Percentiles rank a stretch among this genome's conserved stretches.
These are phyloP conservation scores for Teleopsis dalmanni DNA, from an alignment of 1,140 invertebrate genomes.

Conservation along the genomic window DNA sequence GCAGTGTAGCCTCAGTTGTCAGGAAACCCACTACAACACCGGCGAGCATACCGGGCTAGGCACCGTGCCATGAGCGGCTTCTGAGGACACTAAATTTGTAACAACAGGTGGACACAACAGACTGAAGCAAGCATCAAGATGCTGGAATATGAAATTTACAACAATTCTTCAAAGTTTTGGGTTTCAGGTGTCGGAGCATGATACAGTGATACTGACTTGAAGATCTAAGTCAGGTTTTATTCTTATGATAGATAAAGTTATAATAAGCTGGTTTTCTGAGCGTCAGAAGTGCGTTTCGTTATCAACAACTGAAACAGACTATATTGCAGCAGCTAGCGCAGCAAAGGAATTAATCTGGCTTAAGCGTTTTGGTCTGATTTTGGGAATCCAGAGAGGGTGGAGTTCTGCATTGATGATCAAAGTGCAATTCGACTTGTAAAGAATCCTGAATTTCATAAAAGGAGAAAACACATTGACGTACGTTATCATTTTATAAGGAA, in stretches of 20 bases:
- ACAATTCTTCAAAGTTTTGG: no score
- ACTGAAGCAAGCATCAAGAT: no score
- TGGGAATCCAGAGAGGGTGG: not conserved
- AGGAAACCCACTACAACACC: no score
- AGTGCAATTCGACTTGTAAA: constrained; percentile 19
- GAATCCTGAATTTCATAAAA: constrained; percentile 17
- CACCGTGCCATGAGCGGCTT: no score
- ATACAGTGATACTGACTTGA: no score
- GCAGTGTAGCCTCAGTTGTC: no score
- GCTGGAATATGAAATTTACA: no score
- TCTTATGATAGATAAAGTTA: constrained; percentile 1
- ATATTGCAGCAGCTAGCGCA: constrained; percentile 26
- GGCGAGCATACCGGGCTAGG: no score
- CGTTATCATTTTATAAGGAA: constrained; percentile 22
- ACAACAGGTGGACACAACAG: no score
- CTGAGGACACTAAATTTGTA: no score
- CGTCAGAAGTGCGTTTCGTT: not conserved
- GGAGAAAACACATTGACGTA: constrained; percentile 23
- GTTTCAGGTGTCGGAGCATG: no score
- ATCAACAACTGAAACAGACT: constrained; percentile 41
- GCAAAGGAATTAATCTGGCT: constrained; percentile 5
- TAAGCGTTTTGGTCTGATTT: constrained; percentile 16
- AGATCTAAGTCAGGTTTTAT: constrained; percentile 34
- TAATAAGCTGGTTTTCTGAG: not conserved
- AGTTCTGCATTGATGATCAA: constrained; percentile 20